Conservation (phyloP, 2,113 vertebrate species). For the Acrocephalus kingi region DNA sequence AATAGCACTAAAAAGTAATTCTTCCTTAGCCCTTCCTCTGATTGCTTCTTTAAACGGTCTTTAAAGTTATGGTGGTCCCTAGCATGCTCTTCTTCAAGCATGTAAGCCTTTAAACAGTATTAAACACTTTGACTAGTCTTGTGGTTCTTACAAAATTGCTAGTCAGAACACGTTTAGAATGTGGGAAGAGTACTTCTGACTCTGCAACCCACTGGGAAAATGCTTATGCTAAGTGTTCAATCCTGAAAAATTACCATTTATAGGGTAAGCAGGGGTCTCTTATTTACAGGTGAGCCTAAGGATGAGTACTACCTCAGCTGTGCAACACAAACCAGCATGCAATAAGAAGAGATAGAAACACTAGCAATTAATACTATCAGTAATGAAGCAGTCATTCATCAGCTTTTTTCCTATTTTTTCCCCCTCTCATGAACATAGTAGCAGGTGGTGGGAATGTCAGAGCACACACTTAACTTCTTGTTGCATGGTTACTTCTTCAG, state of each 20-base stretch:
- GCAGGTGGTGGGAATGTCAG: constrained; percentile 35
- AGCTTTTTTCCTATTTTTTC: background rate
- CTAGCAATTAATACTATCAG: background rate
- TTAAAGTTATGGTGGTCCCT: background rate
- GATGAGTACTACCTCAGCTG: background rate
- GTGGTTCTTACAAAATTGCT: background rate
- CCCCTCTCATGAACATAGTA: background rate
- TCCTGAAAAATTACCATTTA: background rate
- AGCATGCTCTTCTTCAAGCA: background rate
- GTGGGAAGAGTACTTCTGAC: background rate
- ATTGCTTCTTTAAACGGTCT: background rate
- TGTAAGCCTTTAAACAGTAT: background rate
- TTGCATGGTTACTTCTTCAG: constrained; percentile 27
- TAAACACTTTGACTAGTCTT: background rate
- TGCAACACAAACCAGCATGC: background rate
- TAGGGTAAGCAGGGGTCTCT: background rate
- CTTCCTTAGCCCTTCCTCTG: background rate
- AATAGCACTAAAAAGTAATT: background rate
- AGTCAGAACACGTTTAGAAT: background rate
- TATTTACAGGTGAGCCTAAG: background rate
- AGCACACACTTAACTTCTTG: background rate
- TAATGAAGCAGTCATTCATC: background rate
- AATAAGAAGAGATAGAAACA: background rate
- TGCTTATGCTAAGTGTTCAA: background rate
- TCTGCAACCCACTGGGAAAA: background rate